A percentile compares a stretch with the other conserved stretches of the same genome.
Evolutionary conservation across 2,888 invertebrate species (phyloP).

Genomic region (Cistogaster globosa): DNA sequence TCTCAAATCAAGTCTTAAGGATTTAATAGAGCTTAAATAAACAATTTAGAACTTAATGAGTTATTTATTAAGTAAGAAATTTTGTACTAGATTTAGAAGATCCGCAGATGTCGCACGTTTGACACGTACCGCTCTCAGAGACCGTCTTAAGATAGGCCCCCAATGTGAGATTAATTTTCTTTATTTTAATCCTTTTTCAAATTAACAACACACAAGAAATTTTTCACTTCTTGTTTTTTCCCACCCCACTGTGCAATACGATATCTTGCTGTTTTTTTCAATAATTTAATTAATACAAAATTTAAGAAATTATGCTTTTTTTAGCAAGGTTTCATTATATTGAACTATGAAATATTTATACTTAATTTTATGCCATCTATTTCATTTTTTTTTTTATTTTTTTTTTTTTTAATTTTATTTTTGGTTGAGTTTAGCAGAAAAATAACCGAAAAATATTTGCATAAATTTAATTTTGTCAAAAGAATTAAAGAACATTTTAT

Average conservation of each 20-base stretch:
- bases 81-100: too few species aligned
- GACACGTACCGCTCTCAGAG: too few species aligned
- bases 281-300: constrained; percentile 48
- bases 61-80: too few species aligned
- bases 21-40: too few species aligned
- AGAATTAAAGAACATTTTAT: constrained; percentile 70
- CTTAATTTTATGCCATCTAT: constrained; percentile 52
- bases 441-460: constrained; percentile 63
- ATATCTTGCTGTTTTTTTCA: constrained; percentile 31
- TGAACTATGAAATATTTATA: constrained; percentile 58
- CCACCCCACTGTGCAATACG: constrained; percentile 24
- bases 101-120: too few species aligned
- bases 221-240: background rate
- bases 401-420: too few species aligned
- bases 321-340: constrained; percentile 55
- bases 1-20: too few species aligned
- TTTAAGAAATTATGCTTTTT: constrained; percentile 32
- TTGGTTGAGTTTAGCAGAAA: constrained; percentile 28
- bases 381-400: constrained; percentile 33
- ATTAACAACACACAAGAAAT: too few species aligned
- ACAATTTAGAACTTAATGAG: too few species aligned
- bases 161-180: too few species aligned
- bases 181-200: too few species aligned
- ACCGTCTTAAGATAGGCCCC: too few species aligned
- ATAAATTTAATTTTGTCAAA: constrained; percentile 70